phyloP scores from a whole-genome alignment of 2,888 invertebrate genomes.

The Odontocolon sp. region DNA sequence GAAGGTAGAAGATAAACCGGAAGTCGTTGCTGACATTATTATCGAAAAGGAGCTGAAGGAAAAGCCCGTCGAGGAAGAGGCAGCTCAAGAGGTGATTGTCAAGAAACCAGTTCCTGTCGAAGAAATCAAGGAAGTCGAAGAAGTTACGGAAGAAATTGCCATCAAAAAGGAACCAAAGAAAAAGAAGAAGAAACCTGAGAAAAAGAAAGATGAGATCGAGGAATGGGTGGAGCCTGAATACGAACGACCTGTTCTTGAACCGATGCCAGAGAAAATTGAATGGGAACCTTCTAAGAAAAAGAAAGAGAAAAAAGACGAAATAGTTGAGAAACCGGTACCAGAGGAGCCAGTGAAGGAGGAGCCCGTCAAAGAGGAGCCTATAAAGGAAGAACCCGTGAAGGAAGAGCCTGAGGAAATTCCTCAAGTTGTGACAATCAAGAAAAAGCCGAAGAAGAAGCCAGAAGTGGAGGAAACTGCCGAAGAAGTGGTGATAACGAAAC shows the following conservation, averaged over 20 bases:
- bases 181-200: slow-evolving; percentile 60
- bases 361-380: slow-evolving; percentile 55
- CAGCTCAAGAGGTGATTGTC: slow-evolving; percentile 71
- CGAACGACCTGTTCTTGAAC: slow-evolving; percentile 66
- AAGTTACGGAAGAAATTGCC: slow-evolving; percentile 67
- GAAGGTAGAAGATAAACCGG: slow-evolving; percentile 66
- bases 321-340: slow-evolving; percentile 37
- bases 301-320: slow-evolving; percentile 58
- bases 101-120: slow-evolving; percentile 66
- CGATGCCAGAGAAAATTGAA: slow-evolving; percentile 63
- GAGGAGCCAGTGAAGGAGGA: slow-evolving; percentile 61
- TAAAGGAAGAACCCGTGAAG: slow-evolving; percentile 67
- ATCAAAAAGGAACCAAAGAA: slow-evolving; percentile 64
- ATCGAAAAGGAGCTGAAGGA: slow-evolving; percentile 65
- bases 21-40: slow-evolving; percentile 70
- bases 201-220: slow-evolving; percentile 64
- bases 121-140: slow-evolving; percentile 72
- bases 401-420: slow-evolving; percentile 81
- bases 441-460: slow-evolving; percentile 65
- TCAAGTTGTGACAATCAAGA: slow-evolving; percentile 73
- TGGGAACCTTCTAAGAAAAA: slow-evolving; percentile 62
- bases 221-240: slow-evolving; percentile 67
- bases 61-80: slow-evolving; percentile 82
- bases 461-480: slow-evolving; percentile 56
- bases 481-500: slow-evolving; percentile 69